Evolutionary conservation across 2,888 invertebrate species (phyloP).

Genomic region (Maniola hyperantus): DNA sequence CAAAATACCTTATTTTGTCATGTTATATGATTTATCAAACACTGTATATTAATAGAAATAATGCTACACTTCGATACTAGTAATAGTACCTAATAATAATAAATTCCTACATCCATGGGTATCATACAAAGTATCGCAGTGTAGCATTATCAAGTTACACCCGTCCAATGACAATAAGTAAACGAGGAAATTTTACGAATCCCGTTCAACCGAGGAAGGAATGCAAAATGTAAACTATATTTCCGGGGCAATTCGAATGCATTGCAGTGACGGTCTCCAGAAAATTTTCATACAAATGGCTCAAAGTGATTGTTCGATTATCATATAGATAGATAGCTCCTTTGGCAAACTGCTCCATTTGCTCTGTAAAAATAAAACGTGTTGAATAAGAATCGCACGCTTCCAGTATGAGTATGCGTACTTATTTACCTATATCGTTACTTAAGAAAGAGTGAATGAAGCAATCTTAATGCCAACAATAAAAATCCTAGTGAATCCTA

Average conservation of each 20-base stretch:
- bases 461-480: too few relatives aligned
- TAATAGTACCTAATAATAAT: too few relatives aligned
- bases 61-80: too few relatives aligned
- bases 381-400: constrained; percentile 23
- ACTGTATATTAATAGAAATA: too few relatives aligned
- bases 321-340: constrained; percentile 58
- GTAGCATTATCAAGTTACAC: constrained; percentile 13
- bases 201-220: constrained; percentile 22
- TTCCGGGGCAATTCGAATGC: constrained; percentile 49
- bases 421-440: neutral
- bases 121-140: neutral
- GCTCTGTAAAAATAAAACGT: constrained; percentile 34
- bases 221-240: constrained; percentile 37
- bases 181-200: constrained; percentile 14
- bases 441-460: too few relatives aligned
- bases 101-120: too few relatives aligned
- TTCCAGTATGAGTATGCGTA: neutral
- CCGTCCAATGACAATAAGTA: constrained; percentile 9
- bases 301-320: constrained; percentile 59
- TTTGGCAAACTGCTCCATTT: constrained; percentile 34
- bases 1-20: too few relatives aligned
- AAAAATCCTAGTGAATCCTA: too few relatives aligned
- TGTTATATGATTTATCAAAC: too few relatives aligned
- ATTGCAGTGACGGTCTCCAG: constrained; percentile 46
- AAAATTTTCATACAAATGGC: constrained; percentile 65